phyloP scores from a whole-genome alignment of 2,888 invertebrate genomes.

The Oxystoma pomonae region DNA sequence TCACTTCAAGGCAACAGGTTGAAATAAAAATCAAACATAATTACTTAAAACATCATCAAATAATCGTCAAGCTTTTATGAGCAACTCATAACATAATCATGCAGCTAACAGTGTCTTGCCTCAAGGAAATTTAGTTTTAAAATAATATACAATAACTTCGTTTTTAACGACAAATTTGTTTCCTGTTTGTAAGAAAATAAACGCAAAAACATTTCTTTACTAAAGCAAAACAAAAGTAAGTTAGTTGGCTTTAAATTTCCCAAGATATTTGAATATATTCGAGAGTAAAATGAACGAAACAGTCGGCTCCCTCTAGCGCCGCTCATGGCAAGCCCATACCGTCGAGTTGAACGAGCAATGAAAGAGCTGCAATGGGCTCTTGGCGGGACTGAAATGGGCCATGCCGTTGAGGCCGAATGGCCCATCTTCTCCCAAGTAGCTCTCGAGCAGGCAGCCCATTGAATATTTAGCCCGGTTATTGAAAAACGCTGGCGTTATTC shows the following conservation, averaged over 20 bases:
- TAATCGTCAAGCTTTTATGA: constrained; percentile 44
- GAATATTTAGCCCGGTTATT: constrained; percentile 48
- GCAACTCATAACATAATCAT: constrained; percentile 44
- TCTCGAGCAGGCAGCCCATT: constrained; percentile 44
- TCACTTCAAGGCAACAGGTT: constrained; percentile 35
- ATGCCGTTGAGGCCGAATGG: constrained; percentile 42
- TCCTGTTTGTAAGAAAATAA: too few relatives aligned
- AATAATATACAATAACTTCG: too few relatives aligned
- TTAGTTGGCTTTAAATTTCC: constrained; percentile 27
- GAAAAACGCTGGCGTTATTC: constrained; percentile 34
- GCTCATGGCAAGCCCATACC: constrained; percentile 42
- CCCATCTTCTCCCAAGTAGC: constrained; percentile 43
- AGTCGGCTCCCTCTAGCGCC: constrained; percentile 28
- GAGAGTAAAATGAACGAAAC: constrained; percentile 13
- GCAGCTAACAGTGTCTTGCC: constrained; percentile 23
- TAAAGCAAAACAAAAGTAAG: too few relatives aligned
- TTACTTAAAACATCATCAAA: constrained; percentile 43
- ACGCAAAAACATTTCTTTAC: too few relatives aligned
- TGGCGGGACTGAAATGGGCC: constrained; percentile 46
- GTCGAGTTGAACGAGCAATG: constrained; percentile 44
- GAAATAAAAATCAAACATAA: constrained; percentile 43
- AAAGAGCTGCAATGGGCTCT: constrained; percentile 44
- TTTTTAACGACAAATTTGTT: too few relatives aligned
- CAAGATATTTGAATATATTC: constrained; percentile 38
- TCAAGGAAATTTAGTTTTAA: too few relatives aligned